phyloP scores from a whole-genome alignment of 1,140 invertebrate genomes.

The Drosophila suzukii region DNA sequence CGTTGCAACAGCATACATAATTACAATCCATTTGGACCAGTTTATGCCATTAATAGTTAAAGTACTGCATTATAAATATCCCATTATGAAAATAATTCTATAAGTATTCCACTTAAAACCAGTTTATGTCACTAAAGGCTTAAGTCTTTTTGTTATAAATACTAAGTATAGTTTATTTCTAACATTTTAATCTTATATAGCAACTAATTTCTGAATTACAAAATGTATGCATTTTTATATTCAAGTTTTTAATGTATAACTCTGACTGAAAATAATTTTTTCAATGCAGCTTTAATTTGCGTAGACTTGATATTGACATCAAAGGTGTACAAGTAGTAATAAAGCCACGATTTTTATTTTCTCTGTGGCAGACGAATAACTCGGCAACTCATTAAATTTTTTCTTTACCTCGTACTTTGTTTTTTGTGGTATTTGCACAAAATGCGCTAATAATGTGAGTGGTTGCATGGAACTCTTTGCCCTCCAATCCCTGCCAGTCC shows the following conservation, averaged over 20 bases:
- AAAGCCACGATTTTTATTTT: constrained; percentile 1
- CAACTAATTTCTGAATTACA: too few relatives aligned
- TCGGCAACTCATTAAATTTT: constrained; percentile 62
- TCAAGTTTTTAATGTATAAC: too few relatives aligned
- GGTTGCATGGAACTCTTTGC: constrained; percentile 9
- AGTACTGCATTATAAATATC: too few relatives aligned
- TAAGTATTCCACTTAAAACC: too few relatives aligned
- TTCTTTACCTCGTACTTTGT: constrained; percentile 25
- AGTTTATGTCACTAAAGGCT: too few relatives aligned
- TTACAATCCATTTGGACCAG: neutral
- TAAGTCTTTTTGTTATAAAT: too few relatives aligned
- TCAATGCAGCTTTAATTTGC: neutral
- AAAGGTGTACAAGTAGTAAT: neutral
- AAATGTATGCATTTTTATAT: too few relatives aligned
- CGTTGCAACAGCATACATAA: neutral
- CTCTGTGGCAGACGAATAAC: constrained; percentile 5
- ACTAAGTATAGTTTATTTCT: too few relatives aligned
- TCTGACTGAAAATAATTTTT: neutral
- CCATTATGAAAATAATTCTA: too few relatives aligned
- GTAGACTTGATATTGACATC: neutral
- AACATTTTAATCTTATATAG: too few relatives aligned
- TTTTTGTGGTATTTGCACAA: constrained; percentile 60
- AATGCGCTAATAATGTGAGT: constrained; percentile 71
- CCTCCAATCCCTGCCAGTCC: neutral
- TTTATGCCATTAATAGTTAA: neutral